Conservation (phyloP, 64 coral and sea anemone species). For the Montipora capricornis region DNA sequence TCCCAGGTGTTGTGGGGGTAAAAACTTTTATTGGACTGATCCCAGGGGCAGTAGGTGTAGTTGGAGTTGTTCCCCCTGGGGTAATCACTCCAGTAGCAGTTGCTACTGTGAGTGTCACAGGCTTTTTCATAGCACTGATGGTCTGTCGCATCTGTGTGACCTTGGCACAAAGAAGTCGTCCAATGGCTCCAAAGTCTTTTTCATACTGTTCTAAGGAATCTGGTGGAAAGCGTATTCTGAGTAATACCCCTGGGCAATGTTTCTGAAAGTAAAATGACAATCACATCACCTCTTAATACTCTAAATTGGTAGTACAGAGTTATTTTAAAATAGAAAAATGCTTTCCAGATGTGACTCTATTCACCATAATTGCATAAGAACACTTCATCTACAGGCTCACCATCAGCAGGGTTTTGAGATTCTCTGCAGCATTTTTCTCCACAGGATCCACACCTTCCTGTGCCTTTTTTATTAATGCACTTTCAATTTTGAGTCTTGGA, state of each 20-base stretch:
- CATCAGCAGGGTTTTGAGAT: constrained; percentile 88
- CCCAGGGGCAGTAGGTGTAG: constrained; percentile 88
- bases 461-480: constrained; percentile 77
- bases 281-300: no score
- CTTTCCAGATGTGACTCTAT: no score
- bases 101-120: constrained; percentile 68
- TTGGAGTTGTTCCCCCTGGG: constrained; percentile 57
- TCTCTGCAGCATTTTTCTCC: constrained; percentile 95
- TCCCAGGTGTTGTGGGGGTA: constrained; percentile 27
- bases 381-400: constrained; percentile 25
- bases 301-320: no score
- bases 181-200: constrained; percentile 85
- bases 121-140: constrained; percentile 81
- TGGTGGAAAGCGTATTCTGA: constrained; percentile 75
- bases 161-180: constrained; percentile 77
- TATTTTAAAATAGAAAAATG: no score
- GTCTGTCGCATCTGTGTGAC: constrained; percentile 91
- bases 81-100: constrained; percentile 35
- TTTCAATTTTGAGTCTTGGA: constrained; percentile 90
- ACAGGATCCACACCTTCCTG: constrained; percentile 68
- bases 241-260: constrained; percentile 91
- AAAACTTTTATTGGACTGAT: constrained; percentile 49
- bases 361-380: neutral
- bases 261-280: constrained; percentile 64
- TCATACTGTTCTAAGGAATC: constrained; percentile 88